Conservation (phyloP, 2,113 vertebrate species). For the Embiotoca jacksoni region DNA sequence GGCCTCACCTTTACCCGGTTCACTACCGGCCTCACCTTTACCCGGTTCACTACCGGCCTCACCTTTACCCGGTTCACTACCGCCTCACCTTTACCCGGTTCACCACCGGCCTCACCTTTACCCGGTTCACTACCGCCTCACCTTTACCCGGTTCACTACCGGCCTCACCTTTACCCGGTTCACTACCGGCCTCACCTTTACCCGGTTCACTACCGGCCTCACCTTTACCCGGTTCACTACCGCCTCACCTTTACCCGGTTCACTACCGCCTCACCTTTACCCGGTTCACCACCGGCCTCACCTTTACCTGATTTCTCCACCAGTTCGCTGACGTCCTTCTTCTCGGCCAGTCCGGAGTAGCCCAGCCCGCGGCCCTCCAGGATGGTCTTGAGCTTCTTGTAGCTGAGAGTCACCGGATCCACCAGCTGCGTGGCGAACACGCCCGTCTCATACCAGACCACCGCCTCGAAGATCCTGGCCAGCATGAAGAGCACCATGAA, state of each 20-base stretch:
- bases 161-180: constrained; percentile 43
- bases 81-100: too few relatives aligned
- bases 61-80: too few relatives aligned
- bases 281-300: too few relatives aligned
- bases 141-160: constrained; percentile 92
- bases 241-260: too few relatives aligned
- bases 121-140: too few relatives aligned
- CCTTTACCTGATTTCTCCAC: constrained; percentile 92
- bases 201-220: too few relatives aligned
- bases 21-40: too few relatives aligned
- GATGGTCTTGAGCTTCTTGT: constrained; percentile 93
- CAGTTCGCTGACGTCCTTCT: constrained; percentile 93
- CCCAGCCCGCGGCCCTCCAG: constrained; percentile 94
- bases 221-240: too few relatives aligned
- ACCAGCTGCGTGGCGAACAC: constrained; percentile 94
- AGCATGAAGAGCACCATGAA: constrained; percentile 92
- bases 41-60: too few relatives aligned
- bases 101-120: too few relatives aligned
- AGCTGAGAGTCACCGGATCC: constrained; percentile 94
- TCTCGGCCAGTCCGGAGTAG: constrained; percentile 91
- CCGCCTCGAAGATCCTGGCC: constrained; percentile 93
- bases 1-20: constrained; percentile 43
- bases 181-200: too few relatives aligned
- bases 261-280: too few relatives aligned
- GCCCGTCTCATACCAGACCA: constrained; percentile 96